Evolutionary conservation across 2,888 invertebrate genomes (phyloP), one percentile per base, ranked within the genome.

Genomic region (Leptinotarsa juncta): DNA sequence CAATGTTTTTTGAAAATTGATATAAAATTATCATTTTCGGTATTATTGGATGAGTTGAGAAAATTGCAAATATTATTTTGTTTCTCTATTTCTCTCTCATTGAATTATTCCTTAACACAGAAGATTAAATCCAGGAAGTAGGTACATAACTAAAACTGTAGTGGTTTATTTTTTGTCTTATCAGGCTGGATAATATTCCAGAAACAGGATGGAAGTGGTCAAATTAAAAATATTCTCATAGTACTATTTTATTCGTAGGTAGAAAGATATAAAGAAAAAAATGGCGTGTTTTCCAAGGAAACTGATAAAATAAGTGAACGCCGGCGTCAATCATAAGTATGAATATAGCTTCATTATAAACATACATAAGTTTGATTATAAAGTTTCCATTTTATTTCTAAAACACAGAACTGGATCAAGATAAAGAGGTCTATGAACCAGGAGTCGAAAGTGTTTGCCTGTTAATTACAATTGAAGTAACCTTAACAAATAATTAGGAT

Each of bases 181-280:
- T 62, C 62, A 42, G n/a, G n/a, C 62, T 62, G 62, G 42, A 42
- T 42, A 18, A 62, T 62, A 70, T 75, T 72, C 62, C 69, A 72
- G 65, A 69, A 69, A 20, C 72, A 69, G 75, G 72, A 75, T 72
- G 75, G 72, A 75, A 75, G 70, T 75, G 62, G 72, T 62, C n/a
- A 42, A 15, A 15, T 62, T 62, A 16, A 26, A 62, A 14, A 62
- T 32, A 32, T 62, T 62, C 62, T 32, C 62, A 62, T 62, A 32
- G 16, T 23, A 20, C 42, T 32, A 62, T 62, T 62, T 62, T 18
- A 42, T 10, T 10, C 26, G 62, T 32, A 32, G 42, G 62, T 42
- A 62, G 26, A 26, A 12, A 60, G 55, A 60, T 23, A 60, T 16
- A 26, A 62, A 62, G 15, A 62, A 62, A 16, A 32, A 62, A 26